These are phyloP conservation scores for Hypomecis atomaria DNA, from an alignment of 2,888 invertebrate genomes.

Conservation along the genomic window DNA sequence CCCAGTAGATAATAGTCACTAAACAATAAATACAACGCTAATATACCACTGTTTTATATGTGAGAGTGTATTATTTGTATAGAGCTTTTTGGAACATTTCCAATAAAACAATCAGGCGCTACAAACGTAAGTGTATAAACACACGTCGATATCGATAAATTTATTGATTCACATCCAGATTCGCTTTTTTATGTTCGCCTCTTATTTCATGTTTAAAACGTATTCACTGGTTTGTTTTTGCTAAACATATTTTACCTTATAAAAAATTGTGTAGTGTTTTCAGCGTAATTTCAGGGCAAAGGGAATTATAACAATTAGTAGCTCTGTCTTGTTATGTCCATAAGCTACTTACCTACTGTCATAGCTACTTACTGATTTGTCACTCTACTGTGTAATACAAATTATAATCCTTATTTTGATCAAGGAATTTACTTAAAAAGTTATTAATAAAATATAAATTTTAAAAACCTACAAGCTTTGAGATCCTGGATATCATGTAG, in stretches of 20 bases:
- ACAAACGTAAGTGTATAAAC: constrained; percentile 66
- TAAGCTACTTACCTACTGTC: no score
- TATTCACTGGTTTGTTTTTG: constrained; percentile 56
- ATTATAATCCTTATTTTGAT: no score
- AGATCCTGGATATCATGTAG: no score
- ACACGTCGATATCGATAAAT: constrained; percentile 54
- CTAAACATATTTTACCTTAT: constrained; percentile 24
- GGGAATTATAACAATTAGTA: no score
- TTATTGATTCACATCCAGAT: constrained; percentile 66
- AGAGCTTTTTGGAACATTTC: constrained; percentile 68
- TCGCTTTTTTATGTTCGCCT: constrained; percentile 64
- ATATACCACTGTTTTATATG: constrained; percentile 3
- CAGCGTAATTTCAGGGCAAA: no score
- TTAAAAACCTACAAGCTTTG: no score
- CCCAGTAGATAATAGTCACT: not conserved
- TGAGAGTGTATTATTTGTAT: constrained; percentile 9
- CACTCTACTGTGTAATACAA: no score
- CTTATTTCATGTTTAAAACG: constrained; percentile 59
- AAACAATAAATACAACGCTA: not conserved
- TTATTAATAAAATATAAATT: no score
- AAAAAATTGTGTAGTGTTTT: no score
- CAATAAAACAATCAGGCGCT: constrained; percentile 76
- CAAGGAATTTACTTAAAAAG: no score
- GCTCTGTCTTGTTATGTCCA: no score
- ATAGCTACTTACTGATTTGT: no score